Base-by-base conservation (phyloP, 2,888 invertebrate species). In the Ceramica pisi region DNA sequence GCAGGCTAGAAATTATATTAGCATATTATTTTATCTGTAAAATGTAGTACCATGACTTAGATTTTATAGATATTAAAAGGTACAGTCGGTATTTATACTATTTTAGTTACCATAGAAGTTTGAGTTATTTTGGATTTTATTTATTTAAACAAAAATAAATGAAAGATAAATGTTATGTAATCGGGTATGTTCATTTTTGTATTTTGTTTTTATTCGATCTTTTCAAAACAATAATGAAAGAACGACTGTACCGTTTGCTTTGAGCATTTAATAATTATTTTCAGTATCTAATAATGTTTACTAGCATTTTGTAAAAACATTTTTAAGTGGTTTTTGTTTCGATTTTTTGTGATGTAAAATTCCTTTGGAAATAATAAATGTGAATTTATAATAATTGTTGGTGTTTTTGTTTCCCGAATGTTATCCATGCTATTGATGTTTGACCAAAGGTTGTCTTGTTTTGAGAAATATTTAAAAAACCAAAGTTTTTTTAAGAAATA, bases 301-400 rank as follows among this genome's bases (percentile, higher is more conserved):
- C 23, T 67, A 73, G 82, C 44, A 67, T 79, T 84, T 84, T 73
- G 68, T 79, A 75, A 65, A 66, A 78, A 75, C 59, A 66, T 63
- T 63, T 66, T 76, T 76, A 78, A 66, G 65, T 85, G 75, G 71
- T 78, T 80, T 64, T 82, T 82, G 87, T 86, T 87, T 85, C 67
- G 61, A 73, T 87, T 86, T 75, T 66, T 77, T 78, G 86, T 85
- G 85, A 89, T 91, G 90, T 91, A 90, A 89, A 89, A 87, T 89
- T 91, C 81, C 78, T 90, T 92, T 89, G 86, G 80, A 89, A 84
- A 88, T 89, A 92, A 91, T 92, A 93, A 93, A 92, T 92, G 92
- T 92, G 91, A 90, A 85, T 92, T 92, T 90, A 87, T 87, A 91
- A 90, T 60, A 75, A 9, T 44, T 61, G 69, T 66, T 72, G 53